These are phyloP conservation scores for Noctuana brunneofusca DNA, from an alignment of 2,888 invertebrate species.

Conservation along the genomic window DNA sequence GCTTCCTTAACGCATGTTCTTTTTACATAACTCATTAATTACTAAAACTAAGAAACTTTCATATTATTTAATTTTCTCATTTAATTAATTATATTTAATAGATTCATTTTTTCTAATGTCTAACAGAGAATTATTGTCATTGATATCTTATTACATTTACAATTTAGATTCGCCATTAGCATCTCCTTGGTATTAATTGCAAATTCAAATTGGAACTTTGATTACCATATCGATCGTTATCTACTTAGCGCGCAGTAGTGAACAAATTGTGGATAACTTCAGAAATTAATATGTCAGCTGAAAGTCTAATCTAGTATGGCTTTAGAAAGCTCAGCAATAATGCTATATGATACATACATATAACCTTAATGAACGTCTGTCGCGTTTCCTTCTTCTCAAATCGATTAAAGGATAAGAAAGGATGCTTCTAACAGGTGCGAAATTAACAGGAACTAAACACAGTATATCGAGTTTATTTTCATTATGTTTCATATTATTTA, in stretches of 20 bases:
- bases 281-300: not conserved
- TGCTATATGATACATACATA: not conserved
- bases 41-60: too few species aligned
- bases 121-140: not conserved
- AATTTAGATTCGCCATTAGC: not conserved
- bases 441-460: too few species aligned
- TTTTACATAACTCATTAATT: too few species aligned
- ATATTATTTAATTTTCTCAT: too few species aligned
- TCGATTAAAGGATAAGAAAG: not conserved
- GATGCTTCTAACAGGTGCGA: not conserved
- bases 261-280: conserved; percentile 4
- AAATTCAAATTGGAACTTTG: not conserved
- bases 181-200: not conserved
- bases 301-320: not conserved
- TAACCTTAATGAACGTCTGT: not conserved
- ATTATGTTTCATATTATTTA: too few species aligned
- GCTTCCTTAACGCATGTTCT: too few species aligned
- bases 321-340: not conserved
- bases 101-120: not conserved
- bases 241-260: not conserved
- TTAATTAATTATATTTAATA: not conserved
- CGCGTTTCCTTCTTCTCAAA: not conserved
- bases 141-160: not conserved
- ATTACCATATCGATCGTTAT: not conserved
- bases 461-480: too few species aligned